Evolutionary conservation across 2,888 invertebrate genomes (phyloP).

Genomic region (Andricus quercusramuli): DNA sequence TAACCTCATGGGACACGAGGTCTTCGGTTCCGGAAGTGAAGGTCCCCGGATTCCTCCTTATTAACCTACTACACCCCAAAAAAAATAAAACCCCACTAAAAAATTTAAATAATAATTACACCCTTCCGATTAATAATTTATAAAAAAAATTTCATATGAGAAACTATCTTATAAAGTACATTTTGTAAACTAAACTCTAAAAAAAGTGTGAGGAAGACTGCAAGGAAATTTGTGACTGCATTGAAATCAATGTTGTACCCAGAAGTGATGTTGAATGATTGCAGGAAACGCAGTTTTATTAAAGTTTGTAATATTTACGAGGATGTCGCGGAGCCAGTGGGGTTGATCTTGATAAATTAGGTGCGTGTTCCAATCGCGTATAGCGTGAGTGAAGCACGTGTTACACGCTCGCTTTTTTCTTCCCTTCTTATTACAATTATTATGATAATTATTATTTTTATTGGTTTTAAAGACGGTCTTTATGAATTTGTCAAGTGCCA

Average conservation of each 20-base stretch:
- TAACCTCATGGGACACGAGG: conserved; percentile 43
- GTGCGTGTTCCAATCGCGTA: conserved; percentile 47
- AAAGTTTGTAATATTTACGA: conserved; percentile 27
- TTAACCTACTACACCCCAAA: background rate
- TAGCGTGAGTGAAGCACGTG: conserved; percentile 46
- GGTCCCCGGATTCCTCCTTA: conserved; percentile 31
- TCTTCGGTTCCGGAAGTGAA: conserved; percentile 26
- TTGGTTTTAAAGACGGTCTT: background rate
- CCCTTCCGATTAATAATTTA: background rate
- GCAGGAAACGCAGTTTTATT: conserved; percentile 12
- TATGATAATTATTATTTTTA: conserved; percentile 28
- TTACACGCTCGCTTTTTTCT: conserved; percentile 4
- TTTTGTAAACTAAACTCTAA: too few relatives aligned
- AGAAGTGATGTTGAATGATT: conserved; percentile 12
- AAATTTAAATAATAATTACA: background rate
- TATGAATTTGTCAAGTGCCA: background rate
- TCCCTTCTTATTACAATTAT: background rate
- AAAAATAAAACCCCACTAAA: background rate
- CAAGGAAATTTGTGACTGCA: too few relatives aligned
- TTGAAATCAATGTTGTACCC: background rate
- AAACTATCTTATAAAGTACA: background rate
- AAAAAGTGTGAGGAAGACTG: background rate
- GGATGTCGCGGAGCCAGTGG: conserved; percentile 10
- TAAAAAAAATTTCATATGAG: background rate
- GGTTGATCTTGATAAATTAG: conserved; percentile 44